Conservation (phyloP, 2,888 invertebrate genomes). For the Plutella xylostella region DNA sequence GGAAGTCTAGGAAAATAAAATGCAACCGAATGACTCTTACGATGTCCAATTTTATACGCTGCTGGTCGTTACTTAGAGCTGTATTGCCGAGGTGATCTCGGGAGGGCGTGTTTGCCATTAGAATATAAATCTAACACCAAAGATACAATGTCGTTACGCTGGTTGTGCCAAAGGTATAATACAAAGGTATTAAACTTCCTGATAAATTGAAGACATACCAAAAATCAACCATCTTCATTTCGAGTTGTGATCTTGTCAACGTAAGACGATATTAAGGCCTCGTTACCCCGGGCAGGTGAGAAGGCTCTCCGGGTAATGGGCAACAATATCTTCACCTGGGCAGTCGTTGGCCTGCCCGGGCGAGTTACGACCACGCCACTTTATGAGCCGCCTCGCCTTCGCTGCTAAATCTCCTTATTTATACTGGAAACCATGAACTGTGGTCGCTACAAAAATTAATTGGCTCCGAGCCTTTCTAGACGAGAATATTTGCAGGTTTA, state of each 20-base stretch:
- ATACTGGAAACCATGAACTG: constrained; percentile 64
- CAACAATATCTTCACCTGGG: constrained; percentile 7
- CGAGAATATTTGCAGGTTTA: constrained; percentile 48
- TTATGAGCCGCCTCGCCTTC: constrained; percentile 52
- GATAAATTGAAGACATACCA: too few species aligned
- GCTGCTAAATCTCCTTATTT: constrained; percentile 66
- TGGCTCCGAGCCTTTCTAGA: constrained; percentile 55
- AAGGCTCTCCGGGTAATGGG: constrained; percentile 5
- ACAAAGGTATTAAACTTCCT: too few species aligned
- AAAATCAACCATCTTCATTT: too few species aligned
- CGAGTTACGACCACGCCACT: constrained; percentile 49
- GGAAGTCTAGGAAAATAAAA: constrained; percentile 42
- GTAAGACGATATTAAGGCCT: not conserved
- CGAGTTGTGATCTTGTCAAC: too few species aligned
- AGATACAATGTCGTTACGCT: too few species aligned
- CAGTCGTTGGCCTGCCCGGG: not conserved
- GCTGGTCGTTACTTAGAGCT: constrained; percentile 7
- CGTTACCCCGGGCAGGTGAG: not conserved
- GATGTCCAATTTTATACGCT: constrained; percentile 11
- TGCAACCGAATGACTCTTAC: constrained; percentile 48
- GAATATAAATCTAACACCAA: too few species aligned
- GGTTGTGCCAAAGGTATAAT: too few species aligned
- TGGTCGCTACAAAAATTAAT: constrained; percentile 64
- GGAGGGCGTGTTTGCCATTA: too few species aligned
- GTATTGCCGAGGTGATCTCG: not conserved